Percentiles rank a stretch among this genome's conserved stretches.
Evolutionary conservation across 2,113 vertebrate genomes (phyloP).

Genomic region (Cottus gobio): DNA sequence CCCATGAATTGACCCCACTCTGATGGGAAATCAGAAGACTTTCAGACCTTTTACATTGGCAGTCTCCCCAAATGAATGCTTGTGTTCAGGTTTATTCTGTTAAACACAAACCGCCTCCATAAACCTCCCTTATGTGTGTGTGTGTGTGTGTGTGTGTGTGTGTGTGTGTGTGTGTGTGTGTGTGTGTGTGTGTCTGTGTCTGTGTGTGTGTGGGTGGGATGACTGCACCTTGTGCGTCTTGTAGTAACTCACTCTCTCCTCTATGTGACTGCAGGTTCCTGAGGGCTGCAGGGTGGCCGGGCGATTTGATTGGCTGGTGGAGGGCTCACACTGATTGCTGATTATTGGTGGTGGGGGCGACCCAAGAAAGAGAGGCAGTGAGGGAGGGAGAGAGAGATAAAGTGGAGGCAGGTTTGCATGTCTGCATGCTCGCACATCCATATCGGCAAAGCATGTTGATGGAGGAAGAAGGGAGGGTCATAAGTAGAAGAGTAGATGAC

Average conservation of each 20-base stretch:
- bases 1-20: not conserved
- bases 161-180: no score
- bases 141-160: no score
- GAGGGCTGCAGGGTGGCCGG: slow-evolving; percentile 93
- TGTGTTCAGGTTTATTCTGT: not conserved
- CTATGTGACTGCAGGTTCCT: slow-evolving; percentile 99
- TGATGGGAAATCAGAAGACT: not conserved
- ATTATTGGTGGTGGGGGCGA: slow-evolving; percentile 75
- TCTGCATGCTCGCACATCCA: slow-evolving; percentile 90
- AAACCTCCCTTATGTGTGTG: no score
- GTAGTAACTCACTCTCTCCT: slow-evolving; percentile 91
- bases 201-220: not conserved
- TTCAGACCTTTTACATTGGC: not conserved
- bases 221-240: slow-evolving; percentile 13
- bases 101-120: not conserved
- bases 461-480: slow-evolving; percentile 29
- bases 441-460: slow-evolving; percentile 78
- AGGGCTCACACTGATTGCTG: slow-evolving; percentile 92
- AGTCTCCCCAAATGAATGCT: not conserved
- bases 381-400: not conserved
- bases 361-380: slow-evolving; percentile 9
- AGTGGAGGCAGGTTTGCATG: slow-evolving; percentile 89
- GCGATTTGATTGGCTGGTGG: slow-evolving; percentile 98
- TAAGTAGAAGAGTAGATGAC: not conserved
- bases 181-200: no score